Conservation (phyloP, 1,140 invertebrate genomes). For the Penaeus indicus region DNA sequence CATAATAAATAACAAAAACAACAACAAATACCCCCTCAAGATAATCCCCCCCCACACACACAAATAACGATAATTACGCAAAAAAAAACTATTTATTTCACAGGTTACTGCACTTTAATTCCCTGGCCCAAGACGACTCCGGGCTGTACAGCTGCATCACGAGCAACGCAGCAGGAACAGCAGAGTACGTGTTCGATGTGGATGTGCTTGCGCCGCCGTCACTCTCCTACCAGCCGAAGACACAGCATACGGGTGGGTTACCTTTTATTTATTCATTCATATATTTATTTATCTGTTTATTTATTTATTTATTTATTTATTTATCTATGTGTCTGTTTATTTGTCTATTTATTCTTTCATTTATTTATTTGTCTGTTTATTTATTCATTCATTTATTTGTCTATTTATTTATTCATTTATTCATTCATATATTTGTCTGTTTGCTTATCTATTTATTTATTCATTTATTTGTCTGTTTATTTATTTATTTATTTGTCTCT, state of each 20-base stretch:
- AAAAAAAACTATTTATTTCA: background rate
- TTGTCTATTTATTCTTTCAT: no score
- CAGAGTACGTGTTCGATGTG: conserved; percentile 48
- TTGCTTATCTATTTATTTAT: background rate
- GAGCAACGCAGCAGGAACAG: conserved; percentile 68
- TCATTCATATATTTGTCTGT: background rate
- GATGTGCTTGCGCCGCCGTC: conserved; percentile 37
- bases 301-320: conserved; percentile 2
- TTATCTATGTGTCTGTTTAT: background rate
- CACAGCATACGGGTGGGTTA: conserved; percentile 42
- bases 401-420: background rate
- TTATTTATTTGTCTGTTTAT: no score
- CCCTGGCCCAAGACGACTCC: conserved; percentile 52
- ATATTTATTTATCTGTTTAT: background rate
- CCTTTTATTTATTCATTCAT: background rate
- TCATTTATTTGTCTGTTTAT: background rate
- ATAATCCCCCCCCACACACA: no score
- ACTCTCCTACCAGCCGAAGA: conserved; percentile 43
- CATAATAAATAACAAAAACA: no score
- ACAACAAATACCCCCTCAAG: no score
- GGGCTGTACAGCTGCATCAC: conserved; percentile 67
- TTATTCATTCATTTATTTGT: no score
- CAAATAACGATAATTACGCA: no score
- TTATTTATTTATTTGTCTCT: no score
- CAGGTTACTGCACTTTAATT: conserved; percentile 34